A percentile compares a stretch with the other conserved stretches of the same genome.
Conservation (phyloP, 2,113 vertebrate genomes). For the Pluvialis apricaria region DNA sequence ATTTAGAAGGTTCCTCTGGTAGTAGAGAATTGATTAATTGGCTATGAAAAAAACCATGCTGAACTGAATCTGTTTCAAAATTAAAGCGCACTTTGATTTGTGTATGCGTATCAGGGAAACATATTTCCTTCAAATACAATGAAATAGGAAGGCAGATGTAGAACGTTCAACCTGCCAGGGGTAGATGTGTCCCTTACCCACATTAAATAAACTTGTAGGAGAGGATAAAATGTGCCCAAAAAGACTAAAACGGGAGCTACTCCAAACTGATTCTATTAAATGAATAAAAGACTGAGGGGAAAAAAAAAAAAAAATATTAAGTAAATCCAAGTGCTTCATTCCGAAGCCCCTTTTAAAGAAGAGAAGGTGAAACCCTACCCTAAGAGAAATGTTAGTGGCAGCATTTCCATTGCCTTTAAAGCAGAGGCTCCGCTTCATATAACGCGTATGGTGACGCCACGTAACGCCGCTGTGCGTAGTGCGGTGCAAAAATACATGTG, state of each 20-base stretch:
- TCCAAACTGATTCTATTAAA: not conserved
- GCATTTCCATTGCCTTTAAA: not conserved
- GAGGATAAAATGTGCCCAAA: not conserved
- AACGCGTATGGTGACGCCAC: not conserved
- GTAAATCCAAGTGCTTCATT: not conserved
- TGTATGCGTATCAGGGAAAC: fast-evolving
- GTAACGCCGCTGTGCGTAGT: not conserved
- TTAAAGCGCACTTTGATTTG: not conserved
- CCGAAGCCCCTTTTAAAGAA: not conserved
- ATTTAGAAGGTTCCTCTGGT: not conserved
- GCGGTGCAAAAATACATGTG: not conserved
- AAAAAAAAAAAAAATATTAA: not conserved
- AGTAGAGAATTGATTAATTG: not conserved
- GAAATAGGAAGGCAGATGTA: not conserved
- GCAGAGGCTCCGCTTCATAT: not conserved
- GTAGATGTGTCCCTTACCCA: not conserved
- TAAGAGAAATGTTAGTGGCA: not conserved
- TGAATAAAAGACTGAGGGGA: not conserved
- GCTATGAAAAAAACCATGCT: not conserved
- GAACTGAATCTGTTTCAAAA: not conserved
- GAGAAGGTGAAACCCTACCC: not conserved
- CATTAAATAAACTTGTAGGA: not conserved
- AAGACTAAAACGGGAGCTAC: not conserved
- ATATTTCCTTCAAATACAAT: not conserved
- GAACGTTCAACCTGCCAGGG: not conserved